Base-by-base conservation (phyloP, 2,113 vertebrate species). In the Vulpes ferrilata region DNA sequence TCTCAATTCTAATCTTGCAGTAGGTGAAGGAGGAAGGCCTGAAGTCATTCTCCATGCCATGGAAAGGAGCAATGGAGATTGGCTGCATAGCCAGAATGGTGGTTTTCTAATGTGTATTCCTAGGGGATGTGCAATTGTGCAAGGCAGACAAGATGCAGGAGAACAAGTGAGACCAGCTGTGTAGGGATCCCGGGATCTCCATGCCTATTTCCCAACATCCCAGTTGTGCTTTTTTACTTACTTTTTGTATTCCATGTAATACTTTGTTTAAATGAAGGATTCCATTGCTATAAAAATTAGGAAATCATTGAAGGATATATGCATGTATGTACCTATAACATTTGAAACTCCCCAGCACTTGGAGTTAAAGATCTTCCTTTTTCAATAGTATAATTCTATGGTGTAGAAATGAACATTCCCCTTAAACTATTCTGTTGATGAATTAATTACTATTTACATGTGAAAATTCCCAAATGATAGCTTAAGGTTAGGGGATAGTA, bases 231-330 rank as follows among this genome's bases (percentile, higher is more conserved):
- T 88, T 91, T 38, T 38, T 32, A 22, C 7, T 78, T 85, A 16
- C 19, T 94, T 69, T 82, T 82, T 53, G 3, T 92, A 86, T 92
- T 88, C 35, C 48, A 65, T 17, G 25, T 23, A 81, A 67, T 90
- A 15, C 62, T 74, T 59, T 86, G 22, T 71, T 92, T 83, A 84
- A 88, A 80, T 79, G 74, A 73, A 94, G 35, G 30, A 65, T 55
- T 73, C 60, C 51, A 90, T 76, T 94, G 30, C 53, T 95, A 57
- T 32, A 80, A 96, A 90, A 67, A 57, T 43, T 48, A 80, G 64
- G 15, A 90, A 93, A 65, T 90, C 67, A 87, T 3, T 32, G 74
- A 92, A 98, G 91, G 90, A 95, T 91, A 95, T 89, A 90, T 8
- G 17, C 81, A 93, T 97, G 82, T 71, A 93, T 84, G 86, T 48